Conservation (phyloP, 2,888 invertebrate genomes). For the Corbicula japonica region DNA sequence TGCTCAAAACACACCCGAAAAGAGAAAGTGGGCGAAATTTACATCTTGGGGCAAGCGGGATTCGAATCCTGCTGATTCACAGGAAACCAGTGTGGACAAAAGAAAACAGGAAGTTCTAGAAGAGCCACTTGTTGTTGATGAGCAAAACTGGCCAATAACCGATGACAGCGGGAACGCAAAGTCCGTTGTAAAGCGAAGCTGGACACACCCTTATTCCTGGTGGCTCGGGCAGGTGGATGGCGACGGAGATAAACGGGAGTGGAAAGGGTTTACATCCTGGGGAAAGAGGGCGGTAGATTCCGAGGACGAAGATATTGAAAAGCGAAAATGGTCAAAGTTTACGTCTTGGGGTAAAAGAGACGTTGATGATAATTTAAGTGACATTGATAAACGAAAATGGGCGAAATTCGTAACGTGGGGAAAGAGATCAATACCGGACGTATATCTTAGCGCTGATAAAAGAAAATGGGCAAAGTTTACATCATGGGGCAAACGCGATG, state of each 20-base stretch:
- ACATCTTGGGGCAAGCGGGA: conserved; percentile 58
- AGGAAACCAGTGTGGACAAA: no score
- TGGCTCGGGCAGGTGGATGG: no score
- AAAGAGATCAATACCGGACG: conserved; percentile 33
- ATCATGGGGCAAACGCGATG: conserved; percentile 53
- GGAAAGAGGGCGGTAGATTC: conserved; percentile 41
- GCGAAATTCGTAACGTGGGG: conserved; percentile 60
- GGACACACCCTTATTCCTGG: no score
- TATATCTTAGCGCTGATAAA: conserved; percentile 27
- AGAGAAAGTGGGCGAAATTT: conserved; percentile 52
- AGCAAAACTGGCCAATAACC: no score
- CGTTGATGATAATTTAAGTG: conserved; percentile 3
- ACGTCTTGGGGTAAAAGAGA: conserved; percentile 59
- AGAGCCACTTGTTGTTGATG: no score
- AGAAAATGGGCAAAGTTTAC: conserved; percentile 60
- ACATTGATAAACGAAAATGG: conserved; percentile 52
- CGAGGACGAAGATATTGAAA: conserved; percentile 14
- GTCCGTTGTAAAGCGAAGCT: no score
- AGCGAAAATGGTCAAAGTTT: conserved; percentile 59
- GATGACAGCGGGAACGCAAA: no score
- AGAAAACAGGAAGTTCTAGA: no score
- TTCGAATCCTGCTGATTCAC: not conserved
- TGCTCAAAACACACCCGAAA: conserved; percentile 19
- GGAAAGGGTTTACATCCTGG: conserved; percentile 43
- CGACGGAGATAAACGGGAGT: conserved; percentile 46